Base-by-base conservation (phyloP, 2,888 invertebrate genomes). In the Drosophila koepferae region DNA sequence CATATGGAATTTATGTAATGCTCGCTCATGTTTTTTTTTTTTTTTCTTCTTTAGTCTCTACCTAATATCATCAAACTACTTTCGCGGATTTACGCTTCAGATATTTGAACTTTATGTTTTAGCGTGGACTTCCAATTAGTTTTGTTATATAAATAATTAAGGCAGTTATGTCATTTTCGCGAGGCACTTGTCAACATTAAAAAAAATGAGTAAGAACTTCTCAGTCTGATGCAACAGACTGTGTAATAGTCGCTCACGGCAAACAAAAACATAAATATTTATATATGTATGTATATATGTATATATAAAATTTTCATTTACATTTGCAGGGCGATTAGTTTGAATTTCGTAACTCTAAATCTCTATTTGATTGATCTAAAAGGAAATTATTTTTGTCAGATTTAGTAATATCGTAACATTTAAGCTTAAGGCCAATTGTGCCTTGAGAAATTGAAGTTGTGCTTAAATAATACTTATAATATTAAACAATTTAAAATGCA, bases 11-110 rank as follows among this genome's bases (percentile, higher is more conserved):
- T 86, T 89, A 86, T 84, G 87, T 74, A 90, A 86, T 72, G 59
- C 53, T 34, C 60, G 63, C 66, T 46, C 49, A 44, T 36, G 67
- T 51, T 36, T 51, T 34, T 49, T 23, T 51, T 34, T 49, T 23
- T 23, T 23, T 0, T 20, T 20, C 20, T 20, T 28, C 49, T 77
- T 62, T 63, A 73, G 62, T 74, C 70, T 79, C 48, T 51, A 65
- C 74, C 76, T 90, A 71, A 77, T 72, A 73, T 74, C 54, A 72
- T 67, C 63, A 55, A 64, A 64, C 40, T 72, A 53, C 81, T 78
- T 84, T 86, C 82, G 82, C 90, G 90, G 89, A 88, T 90, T 88
- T 86, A 81, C 91, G 91, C 91, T 80, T 80, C 68, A 86, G 71
- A 81, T 82, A 81, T 74, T 86, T 88, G 85, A 87, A 79, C 82